Conservation (phyloP, 1,140 invertebrate genomes). For the Monomorium pharaonis region DNA sequence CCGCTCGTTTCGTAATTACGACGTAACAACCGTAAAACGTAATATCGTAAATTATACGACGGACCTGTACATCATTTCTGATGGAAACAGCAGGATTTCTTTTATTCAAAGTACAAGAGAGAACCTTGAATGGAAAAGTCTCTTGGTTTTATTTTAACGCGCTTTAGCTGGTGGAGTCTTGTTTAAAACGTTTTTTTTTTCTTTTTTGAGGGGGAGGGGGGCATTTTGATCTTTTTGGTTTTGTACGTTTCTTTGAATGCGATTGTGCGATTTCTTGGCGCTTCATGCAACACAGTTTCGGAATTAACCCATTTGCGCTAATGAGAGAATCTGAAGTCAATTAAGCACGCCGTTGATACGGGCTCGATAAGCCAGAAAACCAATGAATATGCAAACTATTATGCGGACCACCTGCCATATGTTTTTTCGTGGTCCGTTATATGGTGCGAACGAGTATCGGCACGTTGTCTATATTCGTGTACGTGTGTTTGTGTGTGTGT, state of each 20-base stretch:
- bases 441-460: slow-evolving; percentile 35
- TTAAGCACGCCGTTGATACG: slow-evolving; percentile 76
- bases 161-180: background rate
- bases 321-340: slow-evolving; percentile 81
- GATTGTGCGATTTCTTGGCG: slow-evolving; percentile 28
- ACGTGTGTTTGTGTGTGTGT: background rate
- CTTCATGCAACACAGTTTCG: slow-evolving; percentile 60
- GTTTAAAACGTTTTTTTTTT: background rate
- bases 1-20: slow-evolving; percentile 18
- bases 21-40: slow-evolving; percentile 37
- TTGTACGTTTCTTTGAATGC: background rate
- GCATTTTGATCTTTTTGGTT: slow-evolving; percentile 36
- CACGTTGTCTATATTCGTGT: background rate
- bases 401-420: slow-evolving; percentile 71
- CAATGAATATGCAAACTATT: slow-evolving; percentile 80
- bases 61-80: background rate
- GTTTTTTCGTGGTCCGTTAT: slow-evolving; percentile 36
- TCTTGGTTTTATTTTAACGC: too few species aligned
- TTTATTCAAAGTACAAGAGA: background rate
- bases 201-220: too few species aligned
- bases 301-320: slow-evolving; percentile 79
- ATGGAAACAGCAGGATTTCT: background rate
- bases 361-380: slow-evolving; percentile 75
- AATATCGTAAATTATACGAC: slow-evolving; percentile 35
- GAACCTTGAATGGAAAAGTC: background rate